Conservation (phyloP, 1,140 invertebrate genomes). For the Pararge aegeria region DNA sequence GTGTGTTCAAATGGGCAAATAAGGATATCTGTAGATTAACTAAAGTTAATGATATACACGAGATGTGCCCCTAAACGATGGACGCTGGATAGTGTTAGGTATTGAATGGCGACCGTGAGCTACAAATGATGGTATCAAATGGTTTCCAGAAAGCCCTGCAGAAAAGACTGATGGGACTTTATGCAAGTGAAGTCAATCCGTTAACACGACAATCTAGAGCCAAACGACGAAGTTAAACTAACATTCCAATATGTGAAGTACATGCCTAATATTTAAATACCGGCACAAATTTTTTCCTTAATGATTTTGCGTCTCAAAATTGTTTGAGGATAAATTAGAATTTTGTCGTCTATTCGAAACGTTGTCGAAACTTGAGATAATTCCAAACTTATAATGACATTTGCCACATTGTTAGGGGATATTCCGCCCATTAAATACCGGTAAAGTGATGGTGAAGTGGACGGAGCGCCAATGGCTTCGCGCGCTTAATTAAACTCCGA, state of each 20-base stretch:
- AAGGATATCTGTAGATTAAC: no score
- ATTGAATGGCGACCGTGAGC: no score
- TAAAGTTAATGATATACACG: no score
- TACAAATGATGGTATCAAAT: no score
- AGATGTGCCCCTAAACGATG: no score
- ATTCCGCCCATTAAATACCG: slow-evolving; percentile 32
- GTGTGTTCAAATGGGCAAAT: no score
- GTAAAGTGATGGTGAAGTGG: slow-evolving; percentile 20
- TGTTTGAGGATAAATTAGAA: slow-evolving; percentile 1
- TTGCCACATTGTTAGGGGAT: slow-evolving; percentile 29
- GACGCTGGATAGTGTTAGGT: no score
- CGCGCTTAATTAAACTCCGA: slow-evolving; percentile 35
- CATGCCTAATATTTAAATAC: not conserved
- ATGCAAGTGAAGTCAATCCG: no score
- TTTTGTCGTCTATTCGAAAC: not conserved
- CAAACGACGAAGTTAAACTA: no score
- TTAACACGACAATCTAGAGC: no score
- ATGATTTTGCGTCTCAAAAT: not conserved
- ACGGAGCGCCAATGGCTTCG: slow-evolving; percentile 26
- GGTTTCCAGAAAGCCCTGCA: no score
- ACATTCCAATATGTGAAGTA: not conserved
- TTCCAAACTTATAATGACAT: slow-evolving; percentile 33
- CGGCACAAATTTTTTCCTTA: not conserved
- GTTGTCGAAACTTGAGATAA: slow-evolving; percentile 8
- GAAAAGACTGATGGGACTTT: no score